Evolutionary conservation across 2,797 vertebrate genomes (phyloP).

Genomic region (Sebastes variabilis): DNA sequence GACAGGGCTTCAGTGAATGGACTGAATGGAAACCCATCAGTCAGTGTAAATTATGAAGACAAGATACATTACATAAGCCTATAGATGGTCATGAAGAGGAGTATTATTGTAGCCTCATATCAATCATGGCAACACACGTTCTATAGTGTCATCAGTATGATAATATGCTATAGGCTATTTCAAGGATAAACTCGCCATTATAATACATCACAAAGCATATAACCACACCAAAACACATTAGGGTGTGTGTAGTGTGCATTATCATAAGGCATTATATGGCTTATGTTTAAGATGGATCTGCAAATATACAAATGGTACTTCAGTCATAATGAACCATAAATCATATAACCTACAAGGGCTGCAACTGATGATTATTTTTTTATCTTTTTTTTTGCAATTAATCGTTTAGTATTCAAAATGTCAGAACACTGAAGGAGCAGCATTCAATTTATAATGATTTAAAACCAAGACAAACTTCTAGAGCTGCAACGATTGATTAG

Average conservation of each 20-base stretch:
- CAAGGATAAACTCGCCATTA: conserved; percentile 79
- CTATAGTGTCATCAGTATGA: conserved; percentile 75
- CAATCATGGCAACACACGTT: conserved; percentile 63
- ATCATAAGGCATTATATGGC: conserved; percentile 55
- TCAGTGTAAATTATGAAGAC: conserved; percentile 78
- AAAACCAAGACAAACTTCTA: background rate
- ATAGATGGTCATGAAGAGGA: conserved; percentile 74
- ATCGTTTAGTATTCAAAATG: background rate
- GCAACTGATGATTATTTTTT: background rate
- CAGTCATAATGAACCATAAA: conserved; percentile 43
- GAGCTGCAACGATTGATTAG: too few species aligned
- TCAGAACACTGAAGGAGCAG: background rate
- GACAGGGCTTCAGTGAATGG: conserved; percentile 65
- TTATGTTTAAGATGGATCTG: conserved; percentile 54
- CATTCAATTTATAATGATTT: background rate
- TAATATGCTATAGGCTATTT: conserved; percentile 76
- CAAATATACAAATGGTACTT: conserved; percentile 32
- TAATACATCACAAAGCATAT: conserved; percentile 73
- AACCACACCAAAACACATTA: conserved; percentile 73
- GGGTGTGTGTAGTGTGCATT: conserved; percentile 48
- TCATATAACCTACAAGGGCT: conserved; percentile 18
- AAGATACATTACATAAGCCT: conserved; percentile 79
- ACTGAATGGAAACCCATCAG: conserved; percentile 72
- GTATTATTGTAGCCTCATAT: conserved; percentile 70
- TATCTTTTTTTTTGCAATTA: background rate